phyloP scores from a whole-genome alignment of 2,888 invertebrate genomes.

The Enchytraeus crypticus region DNA sequence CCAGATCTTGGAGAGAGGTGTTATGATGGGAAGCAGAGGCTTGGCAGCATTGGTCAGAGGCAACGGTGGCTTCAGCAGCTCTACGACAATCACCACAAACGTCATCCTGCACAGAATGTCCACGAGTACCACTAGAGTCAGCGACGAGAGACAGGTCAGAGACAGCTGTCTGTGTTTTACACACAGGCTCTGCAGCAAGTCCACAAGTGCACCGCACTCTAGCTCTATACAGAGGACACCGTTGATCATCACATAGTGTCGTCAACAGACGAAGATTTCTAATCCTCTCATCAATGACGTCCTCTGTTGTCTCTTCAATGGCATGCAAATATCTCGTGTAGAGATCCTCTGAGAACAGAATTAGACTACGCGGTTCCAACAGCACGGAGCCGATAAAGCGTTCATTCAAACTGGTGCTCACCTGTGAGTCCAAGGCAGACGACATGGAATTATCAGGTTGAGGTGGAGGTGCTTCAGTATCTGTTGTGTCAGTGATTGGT shows the following conservation, averaged over 20 bases:
- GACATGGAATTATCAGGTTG: background rate
- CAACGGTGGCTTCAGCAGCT: background rate
- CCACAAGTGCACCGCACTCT: background rate
- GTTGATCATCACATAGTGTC: too few relatives aligned
- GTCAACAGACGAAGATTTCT: background rate
- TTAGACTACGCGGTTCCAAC: background rate
- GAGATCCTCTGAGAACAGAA: background rate
- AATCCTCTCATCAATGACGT: background rate
- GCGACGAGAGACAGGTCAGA: too few relatives aligned
- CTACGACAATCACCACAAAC: background rate
- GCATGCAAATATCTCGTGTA: background rate
- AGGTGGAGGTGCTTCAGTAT: background rate
- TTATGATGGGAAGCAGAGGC: too few relatives aligned
- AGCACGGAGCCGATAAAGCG: background rate
- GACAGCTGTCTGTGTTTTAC: too few relatives aligned
- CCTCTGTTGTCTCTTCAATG: background rate
- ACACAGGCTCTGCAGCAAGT: background rate
- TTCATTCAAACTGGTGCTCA: background rate
- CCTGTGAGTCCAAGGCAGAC: background rate
- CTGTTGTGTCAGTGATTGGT: constrained; percentile 19
- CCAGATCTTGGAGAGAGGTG: too few relatives aligned
- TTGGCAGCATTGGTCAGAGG: too few relatives aligned
- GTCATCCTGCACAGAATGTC: too few relatives aligned
- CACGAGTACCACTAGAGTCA: background rate
- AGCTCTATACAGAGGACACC: background rate